Evolutionary conservation across 2,797 vertebrate genomes (phyloP).

Genomic region (Cacajao melanocephalus): DNA sequence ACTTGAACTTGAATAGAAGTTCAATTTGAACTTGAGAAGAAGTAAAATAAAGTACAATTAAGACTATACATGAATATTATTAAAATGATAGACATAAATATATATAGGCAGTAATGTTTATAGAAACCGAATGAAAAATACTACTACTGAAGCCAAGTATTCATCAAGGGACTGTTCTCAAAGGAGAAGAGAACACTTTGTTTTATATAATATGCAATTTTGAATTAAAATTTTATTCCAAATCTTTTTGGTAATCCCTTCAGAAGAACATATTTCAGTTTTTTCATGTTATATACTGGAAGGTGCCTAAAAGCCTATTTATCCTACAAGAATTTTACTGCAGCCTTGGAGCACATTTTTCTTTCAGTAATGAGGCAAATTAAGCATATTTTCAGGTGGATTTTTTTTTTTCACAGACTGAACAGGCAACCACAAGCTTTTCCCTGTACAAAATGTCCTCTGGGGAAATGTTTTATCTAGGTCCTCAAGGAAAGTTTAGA

Average conservation of each 20-base stretch:
- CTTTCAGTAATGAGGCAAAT: conserved; percentile 38
- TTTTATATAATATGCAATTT: conserved; percentile 19
- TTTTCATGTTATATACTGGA: not conserved
- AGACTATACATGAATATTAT: not conserved
- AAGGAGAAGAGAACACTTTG: not conserved
- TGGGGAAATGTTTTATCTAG: conserved; percentile 51
- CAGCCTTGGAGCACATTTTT: not conserved
- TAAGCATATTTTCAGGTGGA: conserved; percentile 10
- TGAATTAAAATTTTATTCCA: conserved; percentile 20
- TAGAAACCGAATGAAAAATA: not conserved
- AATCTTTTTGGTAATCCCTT: not conserved
- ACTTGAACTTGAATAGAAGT: not conserved
- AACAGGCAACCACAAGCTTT: not conserved
- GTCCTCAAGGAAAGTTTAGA: conserved; percentile 52
- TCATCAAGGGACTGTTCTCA: not conserved
- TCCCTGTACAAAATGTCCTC: conserved; percentile 40
- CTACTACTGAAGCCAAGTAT: not conserved
- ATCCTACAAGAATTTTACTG: not conserved
- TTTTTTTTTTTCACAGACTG: conserved; percentile 23
- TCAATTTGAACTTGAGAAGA: not conserved
- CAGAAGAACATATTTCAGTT: not conserved
- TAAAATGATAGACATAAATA: conserved; percentile 10
- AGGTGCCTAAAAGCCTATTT: not conserved
- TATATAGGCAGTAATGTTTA: not conserved
- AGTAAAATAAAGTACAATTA: conserved; percentile 32